Evolutionary conservation across 1,140 invertebrate species (phyloP).

Genomic region (Galleria mellonella): DNA sequence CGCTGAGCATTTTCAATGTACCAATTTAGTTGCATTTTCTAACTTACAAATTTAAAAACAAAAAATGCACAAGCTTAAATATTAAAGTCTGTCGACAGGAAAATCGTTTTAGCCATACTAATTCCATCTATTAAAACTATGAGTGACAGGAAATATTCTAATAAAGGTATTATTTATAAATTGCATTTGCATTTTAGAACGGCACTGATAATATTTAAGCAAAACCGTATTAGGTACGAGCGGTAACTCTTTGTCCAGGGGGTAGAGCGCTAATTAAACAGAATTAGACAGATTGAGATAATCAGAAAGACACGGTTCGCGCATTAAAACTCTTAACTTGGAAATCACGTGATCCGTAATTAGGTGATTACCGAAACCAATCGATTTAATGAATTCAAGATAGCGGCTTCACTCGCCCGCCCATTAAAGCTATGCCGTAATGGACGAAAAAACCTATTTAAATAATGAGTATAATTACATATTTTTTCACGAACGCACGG

Average conservation of each 20-base stretch:
- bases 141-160: constrained; percentile 3
- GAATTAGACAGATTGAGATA: constrained; percentile 53
- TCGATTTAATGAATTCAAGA: constrained; percentile 69
- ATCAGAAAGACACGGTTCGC: constrained; percentile 63
- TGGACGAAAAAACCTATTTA: constrained; percentile 69
- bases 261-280: constrained; percentile 47
- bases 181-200: constrained; percentile 1
- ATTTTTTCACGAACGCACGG: constrained; percentile 68
- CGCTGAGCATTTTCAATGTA: constrained; percentile 2
- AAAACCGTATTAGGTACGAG: constrained; percentile 35
- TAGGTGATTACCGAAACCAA: constrained; percentile 72
- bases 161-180: constrained; percentile 1
- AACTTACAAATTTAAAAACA: too few relatives aligned
- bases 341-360: constrained; percentile 58
- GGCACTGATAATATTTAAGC: constrained; percentile 32
- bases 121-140: constrained; percentile 6
- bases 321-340: constrained; percentile 63
- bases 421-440: constrained; percentile 59
- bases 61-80: background rate
- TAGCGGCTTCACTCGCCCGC: constrained; percentile 50
- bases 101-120: constrained; percentile 8
- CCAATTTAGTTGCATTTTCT: background rate
- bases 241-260: constrained; percentile 20
- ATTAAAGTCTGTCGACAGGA: constrained; percentile 1
- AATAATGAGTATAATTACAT: constrained; percentile 73